Conservation (phyloP, 2,888 invertebrate species). For the Rotaria macrura region DNA sequence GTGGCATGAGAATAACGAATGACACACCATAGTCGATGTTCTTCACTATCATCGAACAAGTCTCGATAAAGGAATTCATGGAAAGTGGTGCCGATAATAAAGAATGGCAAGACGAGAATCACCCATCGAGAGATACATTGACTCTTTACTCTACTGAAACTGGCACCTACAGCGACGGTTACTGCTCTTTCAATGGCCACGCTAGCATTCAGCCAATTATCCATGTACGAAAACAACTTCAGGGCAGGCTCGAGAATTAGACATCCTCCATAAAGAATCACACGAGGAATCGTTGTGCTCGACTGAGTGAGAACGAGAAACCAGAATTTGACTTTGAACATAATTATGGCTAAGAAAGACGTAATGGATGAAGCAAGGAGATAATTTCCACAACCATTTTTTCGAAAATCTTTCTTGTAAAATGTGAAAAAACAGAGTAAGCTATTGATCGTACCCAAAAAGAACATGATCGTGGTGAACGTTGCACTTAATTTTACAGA, state of each 20-base stretch:
- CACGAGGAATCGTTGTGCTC: neutral
- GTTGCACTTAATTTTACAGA: neutral
- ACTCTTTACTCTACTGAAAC: neutral
- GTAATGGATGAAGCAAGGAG: neutral
- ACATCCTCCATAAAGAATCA: neutral
- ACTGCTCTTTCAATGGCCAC: neutral
- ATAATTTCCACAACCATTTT: neutral
- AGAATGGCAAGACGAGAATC: neutral
- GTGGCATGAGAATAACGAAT: neutral
- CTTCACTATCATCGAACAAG: neutral
- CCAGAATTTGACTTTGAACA: neutral
- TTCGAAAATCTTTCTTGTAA: neutral
- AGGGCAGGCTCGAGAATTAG: neutral
- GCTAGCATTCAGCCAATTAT: neutral
- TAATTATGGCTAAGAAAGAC: neutral
- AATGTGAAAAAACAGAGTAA: neutral
- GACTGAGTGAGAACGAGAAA: neutral
- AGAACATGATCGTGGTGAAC: neutral
- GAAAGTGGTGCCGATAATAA: neutral
- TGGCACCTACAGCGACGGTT: neutral
- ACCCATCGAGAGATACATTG: neutral
- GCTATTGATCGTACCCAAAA: neutral
- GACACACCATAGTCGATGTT: neutral
- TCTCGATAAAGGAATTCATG: neutral
- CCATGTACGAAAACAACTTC: neutral